A percentile compares a stretch with the other conserved stretches of the same genome.
phyloP scores from a whole-genome alignment of 1,140 invertebrate species.

The Zaprionus vittiger region DNA sequence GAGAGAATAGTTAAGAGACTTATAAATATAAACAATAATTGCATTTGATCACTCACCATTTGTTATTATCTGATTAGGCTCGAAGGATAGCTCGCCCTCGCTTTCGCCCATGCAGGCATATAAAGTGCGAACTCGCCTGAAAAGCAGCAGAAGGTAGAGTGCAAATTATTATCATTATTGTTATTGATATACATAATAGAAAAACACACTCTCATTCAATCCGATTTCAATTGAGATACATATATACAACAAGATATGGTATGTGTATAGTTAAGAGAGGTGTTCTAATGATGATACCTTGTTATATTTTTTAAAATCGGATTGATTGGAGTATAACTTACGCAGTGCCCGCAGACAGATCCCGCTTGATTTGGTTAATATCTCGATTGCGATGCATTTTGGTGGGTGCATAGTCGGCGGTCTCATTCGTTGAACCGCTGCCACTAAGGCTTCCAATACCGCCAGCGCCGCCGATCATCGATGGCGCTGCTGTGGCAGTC shows the following conservation, averaged over 20 bases:
- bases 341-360: constrained; percentile 78
- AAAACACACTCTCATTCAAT: not conserved
- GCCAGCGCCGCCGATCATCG: constrained; percentile 57
- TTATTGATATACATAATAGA: not conserved
- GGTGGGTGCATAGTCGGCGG: constrained; percentile 73
- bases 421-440: constrained; percentile 67
- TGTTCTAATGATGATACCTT: too few species aligned
- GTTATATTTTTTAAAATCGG: too few species aligned
- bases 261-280: too few species aligned
- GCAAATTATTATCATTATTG: too few species aligned
- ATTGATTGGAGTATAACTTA: constrained; percentile 50
- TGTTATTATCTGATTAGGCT: constrained; percentile 98
- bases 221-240: not conserved
- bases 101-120: constrained; percentile 98
- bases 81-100: constrained; percentile 98
- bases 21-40: not conserved
- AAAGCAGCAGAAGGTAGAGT: not conserved
- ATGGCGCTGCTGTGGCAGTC: constrained; percentile 66
- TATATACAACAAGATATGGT: not conserved
- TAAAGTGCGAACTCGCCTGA: constrained; percentile 93
- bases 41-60: constrained; percentile 90
- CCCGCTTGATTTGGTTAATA: constrained; percentile 79
- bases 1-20: not conserved
- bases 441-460: constrained; percentile 52
- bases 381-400: constrained; percentile 83